phyloP scores from a whole-genome alignment of 2,888 invertebrate species.

The Melinaea marsaeus region DNA sequence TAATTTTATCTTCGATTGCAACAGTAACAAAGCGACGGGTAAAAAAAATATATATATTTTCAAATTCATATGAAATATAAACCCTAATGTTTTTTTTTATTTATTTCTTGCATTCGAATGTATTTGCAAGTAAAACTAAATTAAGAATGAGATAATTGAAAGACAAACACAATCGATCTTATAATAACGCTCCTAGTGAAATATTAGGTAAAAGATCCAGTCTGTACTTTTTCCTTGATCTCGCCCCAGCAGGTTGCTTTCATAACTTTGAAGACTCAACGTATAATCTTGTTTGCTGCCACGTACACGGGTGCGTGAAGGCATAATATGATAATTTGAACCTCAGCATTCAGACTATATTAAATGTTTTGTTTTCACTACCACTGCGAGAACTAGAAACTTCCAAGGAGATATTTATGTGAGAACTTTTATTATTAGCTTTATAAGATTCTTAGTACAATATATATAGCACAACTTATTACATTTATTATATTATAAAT shows the following conservation, averaged over 20 bases:
- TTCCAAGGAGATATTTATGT: not conserved
- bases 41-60: too few relatives aligned
- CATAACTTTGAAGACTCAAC: not conserved
- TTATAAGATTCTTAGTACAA: not conserved
- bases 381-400: not conserved
- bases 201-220: not conserved
- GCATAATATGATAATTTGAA: slow-evolving; percentile 21
- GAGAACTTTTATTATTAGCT: not conserved
- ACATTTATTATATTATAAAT: not conserved
- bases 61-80: too few relatives aligned
- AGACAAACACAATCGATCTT: too few relatives aligned
- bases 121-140: too few relatives aligned
- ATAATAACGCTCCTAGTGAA: not conserved
- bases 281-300: slow-evolving; percentile 9
- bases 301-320: slow-evolving; percentile 7
- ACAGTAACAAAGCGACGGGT: too few relatives aligned
- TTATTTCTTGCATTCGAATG: too few relatives aligned
- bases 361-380: slow-evolving; percentile 13
- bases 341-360: slow-evolving; percentile 14
- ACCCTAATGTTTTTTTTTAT: too few relatives aligned
- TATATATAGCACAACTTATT: not conserved
- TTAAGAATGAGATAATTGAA: too few relatives aligned
- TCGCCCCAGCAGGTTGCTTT: not conserved
- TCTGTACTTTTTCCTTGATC: not conserved
- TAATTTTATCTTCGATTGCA: too few relatives aligned